Evolutionary conservation across 2,113 vertebrate species (phyloP).

Genomic region (Cololabis saira): DNA sequence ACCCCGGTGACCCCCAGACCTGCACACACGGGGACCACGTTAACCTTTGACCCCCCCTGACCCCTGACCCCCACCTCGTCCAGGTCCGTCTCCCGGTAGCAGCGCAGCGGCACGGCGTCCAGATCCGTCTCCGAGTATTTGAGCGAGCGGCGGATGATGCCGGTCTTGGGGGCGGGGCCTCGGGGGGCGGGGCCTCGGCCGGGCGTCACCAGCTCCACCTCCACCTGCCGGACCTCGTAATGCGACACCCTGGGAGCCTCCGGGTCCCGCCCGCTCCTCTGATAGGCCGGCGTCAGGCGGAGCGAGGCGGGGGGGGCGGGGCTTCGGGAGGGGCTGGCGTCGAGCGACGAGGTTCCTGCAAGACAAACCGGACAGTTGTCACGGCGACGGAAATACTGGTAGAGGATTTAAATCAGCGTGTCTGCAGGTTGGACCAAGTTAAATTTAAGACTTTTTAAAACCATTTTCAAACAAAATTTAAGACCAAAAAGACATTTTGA

Average conservation of each 20-base stretch:
- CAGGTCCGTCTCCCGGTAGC: slow-evolving; percentile 95
- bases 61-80: slow-evolving; percentile 83
- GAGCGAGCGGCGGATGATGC: slow-evolving; percentile 83
- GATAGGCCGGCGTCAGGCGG: slow-evolving; percentile 31
- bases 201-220: slow-evolving; percentile 84
- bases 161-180: slow-evolving; percentile 58
- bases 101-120: slow-evolving; percentile 91
- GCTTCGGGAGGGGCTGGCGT: slow-evolving; percentile 41
- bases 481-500: too few species aligned
- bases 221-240: slow-evolving; percentile 82
- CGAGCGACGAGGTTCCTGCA: slow-evolving; percentile 47
- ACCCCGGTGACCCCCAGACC: accelerated
- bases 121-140: slow-evolving; percentile 96
- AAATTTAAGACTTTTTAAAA: too few species aligned
- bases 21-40: too few species aligned
- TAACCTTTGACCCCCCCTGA: accelerated
- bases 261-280: slow-evolving; percentile 29
- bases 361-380: too few species aligned
- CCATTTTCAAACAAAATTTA: too few species aligned
- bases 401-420: too few species aligned
- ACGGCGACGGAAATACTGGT: too few species aligned
- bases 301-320: slow-evolving; percentile 56
- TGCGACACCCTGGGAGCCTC: slow-evolving; percentile 39
- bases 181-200: too few species aligned
- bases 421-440: too few species aligned